Base-by-base conservation (phyloP, 2,888 invertebrate species). In the Papilio demoleus region DNA sequence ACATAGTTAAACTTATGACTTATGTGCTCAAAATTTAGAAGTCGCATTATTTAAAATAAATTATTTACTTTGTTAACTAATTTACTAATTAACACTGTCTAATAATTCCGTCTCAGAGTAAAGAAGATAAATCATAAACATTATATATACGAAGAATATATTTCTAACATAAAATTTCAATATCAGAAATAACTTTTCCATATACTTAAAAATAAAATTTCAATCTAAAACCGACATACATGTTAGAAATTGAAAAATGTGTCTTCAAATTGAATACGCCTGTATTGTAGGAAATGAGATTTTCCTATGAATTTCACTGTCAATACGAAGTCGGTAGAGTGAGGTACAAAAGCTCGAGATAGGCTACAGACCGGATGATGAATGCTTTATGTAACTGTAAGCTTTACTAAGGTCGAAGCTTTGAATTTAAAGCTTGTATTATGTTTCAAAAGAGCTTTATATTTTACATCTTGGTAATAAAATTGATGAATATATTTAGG, bases 231-330 rank as follows among this genome's bases (percentile, higher is more conserved):
- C 27, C 31, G 24, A 60, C 24, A 24, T 38, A 38, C 31, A 42
- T 45, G 31, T 62, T 45, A n/a, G 27, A 62, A 45, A 53, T 17
- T 62, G 27, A n/a, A 62, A 62, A 62, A 45, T 62, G 42, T 8
- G 9, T 0, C 8, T 27, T 62, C 11, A 62, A 62, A 62, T 11
- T 22, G 36, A 42, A 62, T 31, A 17, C 62, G 19, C 19, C 34
- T 36, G n/a, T 22, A 22, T 17, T 24, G 40, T 11, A 38, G 64
- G 64, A 40, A 64, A 64, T 56, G 24, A 62, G 45, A 62, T 62
- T 64, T 56, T 53, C 53, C 34, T 53, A 64, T 53, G 38, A 38
- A 60, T 66, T 38, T 60, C 38, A 8, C 50, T 17, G 38, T 59
- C 66, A 60, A 47, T 60, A 47, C 9, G n/a, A 40, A 22, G 34